Evolutionary conservation across 30 jellyfish, hydroid and myxozoan genomes (phyloP).

Genomic region (Aurelia aurita complex sp. Pacific): DNA sequence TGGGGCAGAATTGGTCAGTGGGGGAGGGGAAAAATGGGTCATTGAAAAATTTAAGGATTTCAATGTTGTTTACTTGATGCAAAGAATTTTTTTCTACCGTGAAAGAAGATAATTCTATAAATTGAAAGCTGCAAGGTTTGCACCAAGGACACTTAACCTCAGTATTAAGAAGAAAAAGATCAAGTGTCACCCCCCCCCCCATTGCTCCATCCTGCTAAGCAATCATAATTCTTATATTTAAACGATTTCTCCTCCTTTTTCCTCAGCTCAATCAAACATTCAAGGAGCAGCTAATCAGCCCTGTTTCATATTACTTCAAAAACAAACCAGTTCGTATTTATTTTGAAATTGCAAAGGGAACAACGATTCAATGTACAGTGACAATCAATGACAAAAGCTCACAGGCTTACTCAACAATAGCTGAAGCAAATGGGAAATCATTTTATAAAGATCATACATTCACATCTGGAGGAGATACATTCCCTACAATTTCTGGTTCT

Average conservation of each 20-base stretch:
- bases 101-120: no score
- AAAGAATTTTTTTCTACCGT: no score
- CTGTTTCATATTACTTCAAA: constrained; percentile 46
- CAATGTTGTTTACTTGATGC: no score
- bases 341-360: constrained; percentile 35
- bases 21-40: no score
- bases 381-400: not conserved
- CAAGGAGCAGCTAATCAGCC: constrained; percentile 36
- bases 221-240: no score
- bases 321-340: constrained; percentile 29
- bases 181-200: no score
- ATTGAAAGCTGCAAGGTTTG: no score
- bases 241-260: not conserved
- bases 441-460: constrained; percentile 22
- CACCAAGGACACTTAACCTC: no score
- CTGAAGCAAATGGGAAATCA: constrained; percentile 3
- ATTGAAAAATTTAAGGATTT: no score
- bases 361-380: constrained; percentile 13
- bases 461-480: constrained; percentile 35
- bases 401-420: not conserved
- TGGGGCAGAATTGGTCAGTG: no score
- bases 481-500: constrained; percentile 10
- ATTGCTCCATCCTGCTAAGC: no score
- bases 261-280: constrained; percentile 45
- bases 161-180: no score